These are phyloP conservation scores for Chrysodeixis includens DNA, from an alignment of 2,888 invertebrate species.

Conservation along the genomic window DNA sequence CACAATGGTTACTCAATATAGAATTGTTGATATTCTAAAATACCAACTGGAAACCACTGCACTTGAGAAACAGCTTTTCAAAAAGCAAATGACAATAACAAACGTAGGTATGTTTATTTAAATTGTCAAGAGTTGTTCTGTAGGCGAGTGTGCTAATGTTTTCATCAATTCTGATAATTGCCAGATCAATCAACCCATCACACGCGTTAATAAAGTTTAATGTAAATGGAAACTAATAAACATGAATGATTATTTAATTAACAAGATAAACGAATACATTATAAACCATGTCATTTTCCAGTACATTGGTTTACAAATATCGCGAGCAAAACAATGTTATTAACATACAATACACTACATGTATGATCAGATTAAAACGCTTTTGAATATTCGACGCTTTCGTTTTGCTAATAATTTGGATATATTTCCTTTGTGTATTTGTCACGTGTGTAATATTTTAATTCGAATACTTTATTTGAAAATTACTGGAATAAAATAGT, in stretches of 20 bases:
- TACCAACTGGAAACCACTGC: too few relatives aligned
- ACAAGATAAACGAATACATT: conserved; percentile 45
- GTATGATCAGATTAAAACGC: conserved; percentile 42
- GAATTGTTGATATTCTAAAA: too few relatives aligned
- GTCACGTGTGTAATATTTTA: not conserved
- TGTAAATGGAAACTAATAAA: not conserved
- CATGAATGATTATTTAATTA: conserved; percentile 36
- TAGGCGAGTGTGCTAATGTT: not conserved
- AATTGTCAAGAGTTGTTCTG: not conserved
- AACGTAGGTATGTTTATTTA: not conserved
- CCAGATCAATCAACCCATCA: not conserved
- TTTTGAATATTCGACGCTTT: conserved; percentile 29
- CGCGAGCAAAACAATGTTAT: conserved; percentile 48
- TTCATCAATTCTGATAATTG: not conserved
- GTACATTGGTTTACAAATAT: conserved; percentile 51
- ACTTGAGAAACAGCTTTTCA: too few relatives aligned
- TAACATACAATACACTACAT: conserved; percentile 53
- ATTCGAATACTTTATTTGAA: not conserved
- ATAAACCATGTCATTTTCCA: conserved; percentile 36
- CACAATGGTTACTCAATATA: too few relatives aligned
- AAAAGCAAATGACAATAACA: too few relatives aligned
- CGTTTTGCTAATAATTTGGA: conserved; percentile 10
- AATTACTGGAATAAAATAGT: not conserved
- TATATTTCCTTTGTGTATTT: not conserved
- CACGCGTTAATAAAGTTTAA: not conserved